These are phyloP conservation scores for Rhinogobio ventralis DNA, from an alignment of 2,797 vertebrate species.

Conservation along the genomic window DNA sequence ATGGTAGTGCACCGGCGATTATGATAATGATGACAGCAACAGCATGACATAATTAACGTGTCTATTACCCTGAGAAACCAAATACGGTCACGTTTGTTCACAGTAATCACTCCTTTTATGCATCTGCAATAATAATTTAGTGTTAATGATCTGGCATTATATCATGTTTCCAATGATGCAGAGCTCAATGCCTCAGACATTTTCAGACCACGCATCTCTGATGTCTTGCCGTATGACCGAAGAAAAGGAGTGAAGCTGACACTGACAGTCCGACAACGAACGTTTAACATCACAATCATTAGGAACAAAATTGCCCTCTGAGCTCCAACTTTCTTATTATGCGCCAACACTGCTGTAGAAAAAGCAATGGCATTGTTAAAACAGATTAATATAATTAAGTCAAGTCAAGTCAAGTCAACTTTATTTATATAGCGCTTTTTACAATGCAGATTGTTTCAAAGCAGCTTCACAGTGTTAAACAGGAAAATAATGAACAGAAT, in stretches of 20 bases:
- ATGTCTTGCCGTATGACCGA: neutral
- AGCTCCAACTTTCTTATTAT: neutral
- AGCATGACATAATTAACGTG: constrained; percentile 20
- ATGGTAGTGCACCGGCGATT: neutral
- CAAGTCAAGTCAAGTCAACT: too few relatives aligned
- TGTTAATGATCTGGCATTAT: neutral
- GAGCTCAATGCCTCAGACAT: neutral
- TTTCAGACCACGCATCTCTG: neutral
- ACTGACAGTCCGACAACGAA: neutral
- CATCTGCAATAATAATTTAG: constrained; percentile 13
- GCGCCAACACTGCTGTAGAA: constrained; percentile 2
- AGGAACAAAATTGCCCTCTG: neutral
- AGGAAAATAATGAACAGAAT: too few relatives aligned
- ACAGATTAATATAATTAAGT: constrained; percentile 16
- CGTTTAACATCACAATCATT: constrained; percentile 5
- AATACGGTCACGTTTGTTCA: constrained; percentile 24
- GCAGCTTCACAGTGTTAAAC: too few relatives aligned
- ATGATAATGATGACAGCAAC: constrained; percentile 32
- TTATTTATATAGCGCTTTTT: too few relatives aligned
- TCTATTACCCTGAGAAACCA: constrained; percentile 1
- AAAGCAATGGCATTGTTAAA: constrained; percentile 9
- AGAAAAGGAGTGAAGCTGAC: neutral
- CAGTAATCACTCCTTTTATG: constrained; percentile 17
- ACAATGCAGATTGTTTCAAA: too few relatives aligned
- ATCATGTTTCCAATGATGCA: constrained; percentile 24